Evolutionary conservation across 2,888 invertebrate species (phyloP).

Genomic region (Drosophila macrothrix): DNA sequence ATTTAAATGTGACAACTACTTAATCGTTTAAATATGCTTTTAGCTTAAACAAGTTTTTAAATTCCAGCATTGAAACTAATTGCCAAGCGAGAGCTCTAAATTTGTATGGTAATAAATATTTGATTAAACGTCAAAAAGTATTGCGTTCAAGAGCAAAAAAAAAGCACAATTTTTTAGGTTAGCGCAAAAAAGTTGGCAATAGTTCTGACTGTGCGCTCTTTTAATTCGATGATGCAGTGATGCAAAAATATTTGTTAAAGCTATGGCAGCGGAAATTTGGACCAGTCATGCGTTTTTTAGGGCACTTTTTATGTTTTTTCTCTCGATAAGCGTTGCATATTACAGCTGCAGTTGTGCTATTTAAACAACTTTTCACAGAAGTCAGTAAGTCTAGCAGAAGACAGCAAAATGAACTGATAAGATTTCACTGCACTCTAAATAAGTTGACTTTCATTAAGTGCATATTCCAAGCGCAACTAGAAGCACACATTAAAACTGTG

Average conservation of each 20-base stretch:
- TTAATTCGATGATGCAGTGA: not conserved
- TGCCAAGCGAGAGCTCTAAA: not conserved
- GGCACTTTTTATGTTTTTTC: not conserved
- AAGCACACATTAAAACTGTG: slow-evolving; percentile 1
- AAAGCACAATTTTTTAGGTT: not conserved
- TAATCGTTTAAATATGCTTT: not conserved
- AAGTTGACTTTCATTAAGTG: slow-evolving; percentile 7
- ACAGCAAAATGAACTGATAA: not conserved
- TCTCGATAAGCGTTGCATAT: not conserved
- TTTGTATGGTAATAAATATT: not conserved
- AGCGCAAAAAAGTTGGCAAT: not conserved
- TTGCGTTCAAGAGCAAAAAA: not conserved
- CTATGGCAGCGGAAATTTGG: not conserved
- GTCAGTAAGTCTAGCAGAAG: not conserved
- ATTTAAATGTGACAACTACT: not conserved
- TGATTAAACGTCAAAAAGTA: not conserved
- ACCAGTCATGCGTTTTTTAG: not conserved
- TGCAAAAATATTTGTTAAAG: not conserved
- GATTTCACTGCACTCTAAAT: slow-evolving; percentile 13
- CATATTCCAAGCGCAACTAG: not conserved
- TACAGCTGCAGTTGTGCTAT: slow-evolving; percentile 5
- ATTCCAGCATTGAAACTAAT: not conserved
- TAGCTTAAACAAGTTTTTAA: not conserved
- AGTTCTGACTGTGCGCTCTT: not conserved
- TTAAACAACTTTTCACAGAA: slow-evolving; percentile 19